A percentile compares a stretch with the other conserved stretches of the same genome.
phyloP scores from a whole-genome alignment of 1,140 invertebrate genomes.

The Mylabris phalerata region DNA sequence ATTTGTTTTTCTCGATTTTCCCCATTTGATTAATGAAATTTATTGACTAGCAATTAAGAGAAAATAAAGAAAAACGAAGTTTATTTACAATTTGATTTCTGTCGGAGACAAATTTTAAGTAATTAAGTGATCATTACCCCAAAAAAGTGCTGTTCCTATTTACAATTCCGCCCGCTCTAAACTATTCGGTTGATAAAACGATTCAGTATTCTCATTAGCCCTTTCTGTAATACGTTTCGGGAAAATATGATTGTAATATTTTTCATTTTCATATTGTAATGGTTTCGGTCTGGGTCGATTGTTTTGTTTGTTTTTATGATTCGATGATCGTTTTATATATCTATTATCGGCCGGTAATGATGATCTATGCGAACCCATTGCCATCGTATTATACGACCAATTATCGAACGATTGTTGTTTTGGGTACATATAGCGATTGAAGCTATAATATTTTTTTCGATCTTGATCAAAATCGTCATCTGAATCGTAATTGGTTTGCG shows the following conservation, averaged over 20 bases:
- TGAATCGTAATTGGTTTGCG: conserved; percentile 27
- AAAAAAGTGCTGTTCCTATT: conserved; percentile 26
- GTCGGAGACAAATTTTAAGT: not conserved
- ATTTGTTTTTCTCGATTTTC: no score
- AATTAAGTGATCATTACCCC: not conserved
- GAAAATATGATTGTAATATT: conserved; percentile 40
- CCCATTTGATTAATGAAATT: no score
- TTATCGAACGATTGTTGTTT: conserved; percentile 27
- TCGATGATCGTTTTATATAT: conserved; percentile 21
- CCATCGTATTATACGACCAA: conserved; percentile 28
- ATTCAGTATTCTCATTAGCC: conserved; percentile 20
- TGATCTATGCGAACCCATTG: conserved; percentile 18
- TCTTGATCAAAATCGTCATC: conserved; percentile 24
- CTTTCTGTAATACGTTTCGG: conserved; percentile 27
- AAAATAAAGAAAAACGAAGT: not conserved
- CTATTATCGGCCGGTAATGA: conserved; percentile 27
- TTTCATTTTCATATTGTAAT: conserved; percentile 36
- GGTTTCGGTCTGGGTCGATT: conserved; percentile 32
- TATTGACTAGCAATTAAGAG: not conserved
- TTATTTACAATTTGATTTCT: not conserved
- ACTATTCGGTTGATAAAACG: conserved; percentile 35
- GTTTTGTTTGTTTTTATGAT: conserved; percentile 18
- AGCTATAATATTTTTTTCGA: conserved; percentile 31
- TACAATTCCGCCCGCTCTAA: conserved; percentile 40
- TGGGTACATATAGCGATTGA: conserved; percentile 26